Base-by-base conservation (phyloP, 1,140 invertebrate genomes). In the Littorina saxatilis region DNA sequence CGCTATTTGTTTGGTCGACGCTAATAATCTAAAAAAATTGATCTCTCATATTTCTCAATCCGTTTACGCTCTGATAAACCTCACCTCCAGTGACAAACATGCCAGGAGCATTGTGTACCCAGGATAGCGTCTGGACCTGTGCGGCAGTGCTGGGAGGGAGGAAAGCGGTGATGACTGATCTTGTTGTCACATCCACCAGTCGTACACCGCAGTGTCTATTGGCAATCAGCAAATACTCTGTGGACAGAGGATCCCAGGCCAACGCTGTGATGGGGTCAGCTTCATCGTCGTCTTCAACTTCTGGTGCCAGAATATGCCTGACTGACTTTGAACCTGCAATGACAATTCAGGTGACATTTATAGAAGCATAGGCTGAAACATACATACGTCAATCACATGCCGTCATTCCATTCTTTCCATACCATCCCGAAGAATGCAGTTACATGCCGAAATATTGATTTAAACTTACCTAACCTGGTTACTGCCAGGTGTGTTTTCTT, bases 81-180 rank as follows among this genome's bases (percentile, higher is more conserved):
- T 82, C 83, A 93, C 92, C 92, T 80, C 92, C 92, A 47, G 93
- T 92, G 20, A 94, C 85, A 89, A 94, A 94, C 89, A 93, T 92
- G 52, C 93, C 93, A 13, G 93, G 93, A 32, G 93, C 93, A 70
- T 88, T 87, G 11, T 86, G 85, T 20, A 94, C 86, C 93, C 93
- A 94, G 13, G 91, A 88, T 9, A 93, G 72, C 11, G 89, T 91
- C 66, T 90, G 88, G 37, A 92, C 88, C 35, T 89, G 82, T 32
- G 90, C 85, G 9, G 92, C 92, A 37, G 89, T 90, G 81, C 91
- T 91, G 0, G 93, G 93, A 32, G 91, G 83, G 15, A 86, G 80
- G 80, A 92, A 94, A 27, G 83, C 84, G 63, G 90, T 92, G 27
- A 93, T 89, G 29, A 92, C 82, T 17, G 84, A 83, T 72, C 89